Percentiles rank a stretch among this genome's conserved stretches.
phyloP scores from a whole-genome alignment of 2,888 invertebrate genomes.

The Agrotis ipsilon region DNA sequence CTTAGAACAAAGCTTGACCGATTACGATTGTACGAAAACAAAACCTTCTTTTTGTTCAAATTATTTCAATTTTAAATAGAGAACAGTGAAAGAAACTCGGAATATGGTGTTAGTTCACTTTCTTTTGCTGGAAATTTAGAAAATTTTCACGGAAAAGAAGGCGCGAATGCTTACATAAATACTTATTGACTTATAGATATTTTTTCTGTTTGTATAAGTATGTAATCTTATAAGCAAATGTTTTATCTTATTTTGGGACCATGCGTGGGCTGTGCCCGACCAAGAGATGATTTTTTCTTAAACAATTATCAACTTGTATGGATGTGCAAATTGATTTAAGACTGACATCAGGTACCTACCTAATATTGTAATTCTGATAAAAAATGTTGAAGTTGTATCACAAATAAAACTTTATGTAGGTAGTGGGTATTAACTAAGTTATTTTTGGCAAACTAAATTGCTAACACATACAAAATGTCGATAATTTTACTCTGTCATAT shows the following conservation, averaged over 20 bases:
- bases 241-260: background rate
- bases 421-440: background rate
- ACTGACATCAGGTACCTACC: background rate
- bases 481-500: too few relatives aligned
- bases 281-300: background rate
- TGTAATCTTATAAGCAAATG: background rate
- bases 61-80: background rate
- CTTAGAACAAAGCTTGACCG: background rate
- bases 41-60: background rate
- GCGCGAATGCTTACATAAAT: background rate
- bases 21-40: background rate
- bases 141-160: background rate
- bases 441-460: background rate
- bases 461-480: background rate
- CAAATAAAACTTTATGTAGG: background rate
- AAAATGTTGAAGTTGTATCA: background rate
- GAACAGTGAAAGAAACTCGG: background rate
- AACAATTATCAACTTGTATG: background rate
- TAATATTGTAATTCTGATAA: background rate
- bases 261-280: background rate
- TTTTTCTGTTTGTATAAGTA: background rate
- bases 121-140: background rate
- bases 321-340: slow-evolving; percentile 6
- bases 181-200: background rate
- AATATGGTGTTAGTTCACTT: background rate